Evolutionary conservation across 2,888 invertebrate genomes (phyloP).

Genomic region (Drosophila mettleri): DNA sequence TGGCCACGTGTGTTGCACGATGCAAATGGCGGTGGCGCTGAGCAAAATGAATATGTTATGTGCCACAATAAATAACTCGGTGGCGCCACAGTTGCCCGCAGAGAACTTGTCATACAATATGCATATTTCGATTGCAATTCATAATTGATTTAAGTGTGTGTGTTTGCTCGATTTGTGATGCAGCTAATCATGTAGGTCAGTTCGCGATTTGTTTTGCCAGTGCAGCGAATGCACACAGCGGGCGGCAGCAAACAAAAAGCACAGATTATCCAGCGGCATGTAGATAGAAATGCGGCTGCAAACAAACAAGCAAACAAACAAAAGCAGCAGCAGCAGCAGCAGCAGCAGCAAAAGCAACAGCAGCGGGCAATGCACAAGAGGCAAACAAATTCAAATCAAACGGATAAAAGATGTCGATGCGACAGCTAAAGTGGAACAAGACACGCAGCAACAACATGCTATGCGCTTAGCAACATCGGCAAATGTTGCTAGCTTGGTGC

Average conservation of each 20-base stretch:
- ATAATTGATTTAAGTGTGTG: slow-evolving; percentile 53
- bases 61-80: slow-evolving; percentile 47
- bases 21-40: neutral
- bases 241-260: slow-evolving; percentile 50
- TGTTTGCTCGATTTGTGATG: slow-evolving; percentile 32
- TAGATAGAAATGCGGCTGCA: slow-evolving; percentile 63
- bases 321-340: slow-evolving; percentile 33
- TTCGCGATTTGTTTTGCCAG: slow-evolving; percentile 43
- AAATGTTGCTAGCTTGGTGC: slow-evolving; percentile 58
- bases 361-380: slow-evolving; percentile 60
- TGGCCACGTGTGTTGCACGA: slow-evolving; percentile 45
- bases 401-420: slow-evolving; percentile 58
- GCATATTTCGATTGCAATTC: slow-evolving; percentile 56
- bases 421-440: slow-evolving; percentile 36
- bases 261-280: slow-evolving; percentile 70
- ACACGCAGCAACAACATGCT: slow-evolving; percentile 13
- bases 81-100: slow-evolving; percentile 40
- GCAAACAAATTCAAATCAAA: slow-evolving; percentile 77
- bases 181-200: slow-evolving; percentile 58
- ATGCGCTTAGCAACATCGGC: slow-evolving; percentile 23
- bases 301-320: slow-evolving; percentile 33
- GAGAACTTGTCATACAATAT: slow-evolving; percentile 42
- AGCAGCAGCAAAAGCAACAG: slow-evolving; percentile 48
- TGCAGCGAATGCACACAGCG: slow-evolving; percentile 30
- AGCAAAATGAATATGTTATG: slow-evolving; percentile 46